Evolutionary conservation across 2,113 vertebrate species (phyloP).

Genomic region (Carassius carassius): DNA sequence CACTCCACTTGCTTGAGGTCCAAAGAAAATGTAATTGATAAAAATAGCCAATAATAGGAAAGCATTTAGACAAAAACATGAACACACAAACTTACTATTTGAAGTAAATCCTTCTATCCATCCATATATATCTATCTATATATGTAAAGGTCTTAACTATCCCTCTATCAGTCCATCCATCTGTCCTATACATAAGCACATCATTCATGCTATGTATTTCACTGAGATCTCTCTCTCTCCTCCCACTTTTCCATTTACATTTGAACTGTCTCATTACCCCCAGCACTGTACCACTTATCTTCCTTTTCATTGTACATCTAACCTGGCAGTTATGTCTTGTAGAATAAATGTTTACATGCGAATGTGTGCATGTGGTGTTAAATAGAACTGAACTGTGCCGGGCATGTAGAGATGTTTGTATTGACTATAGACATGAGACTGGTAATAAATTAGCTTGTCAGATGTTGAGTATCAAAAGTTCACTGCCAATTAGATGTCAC

Average conservation of each 20-base stretch:
- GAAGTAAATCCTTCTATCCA: not conserved
- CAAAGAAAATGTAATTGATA: not conserved
- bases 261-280: conserved; percentile 37
- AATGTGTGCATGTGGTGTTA: not conserved
- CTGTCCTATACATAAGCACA: not conserved
- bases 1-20: not conserved
- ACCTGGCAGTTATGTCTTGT: conserved; percentile 32
- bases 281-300: conserved; percentile 5
- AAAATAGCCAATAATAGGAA: conserved; percentile 3
- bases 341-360: conserved; percentile 57
- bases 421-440: not conserved
- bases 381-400: not conserved
- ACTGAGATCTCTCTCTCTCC: not conserved
- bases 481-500: conserved; percentile 11
- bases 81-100: not conserved
- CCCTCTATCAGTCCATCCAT: not conserved
- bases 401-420: not conserved
- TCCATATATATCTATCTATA: not conserved
- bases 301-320: conserved; percentile 26
- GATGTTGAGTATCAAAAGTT: conserved; percentile 16
- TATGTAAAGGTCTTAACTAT: too few relatives aligned
- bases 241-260: not conserved
- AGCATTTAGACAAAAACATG: not conserved
- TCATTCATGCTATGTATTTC: not conserved
- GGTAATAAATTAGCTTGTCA: conserved; percentile 11